Percentiles rank a stretch among this genome's conserved stretches.
Evolutionary conservation across 2,113 vertebrate species (phyloP).

Genomic region (Tachuris rubrigastra): DNA sequence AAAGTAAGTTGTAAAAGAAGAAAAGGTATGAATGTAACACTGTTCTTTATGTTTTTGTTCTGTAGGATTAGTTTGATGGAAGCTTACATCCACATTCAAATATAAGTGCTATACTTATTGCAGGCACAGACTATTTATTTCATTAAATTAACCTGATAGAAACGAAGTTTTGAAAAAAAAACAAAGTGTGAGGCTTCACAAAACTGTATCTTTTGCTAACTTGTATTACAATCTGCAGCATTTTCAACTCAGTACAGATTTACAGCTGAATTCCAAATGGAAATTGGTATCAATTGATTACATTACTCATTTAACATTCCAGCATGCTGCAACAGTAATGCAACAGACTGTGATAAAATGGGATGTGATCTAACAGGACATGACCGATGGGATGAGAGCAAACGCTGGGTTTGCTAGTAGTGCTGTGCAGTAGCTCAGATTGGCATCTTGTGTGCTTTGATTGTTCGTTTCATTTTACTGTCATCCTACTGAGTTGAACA

Average conservation of each 20-base stretch:
- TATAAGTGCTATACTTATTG: not conserved
- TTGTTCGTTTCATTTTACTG: constrained; percentile 70
- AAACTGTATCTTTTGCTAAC: not conserved
- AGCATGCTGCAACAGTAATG: constrained; percentile 30
- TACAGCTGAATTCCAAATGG: constrained; percentile 11
- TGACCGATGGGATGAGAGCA: constrained; percentile 33
- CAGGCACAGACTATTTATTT: not conserved
- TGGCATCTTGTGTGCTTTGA: constrained; percentile 60
- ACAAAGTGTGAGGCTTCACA: not conserved
- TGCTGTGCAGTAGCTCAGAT: constrained; percentile 28
- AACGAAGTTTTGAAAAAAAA: constrained; percentile 8
- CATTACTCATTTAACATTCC: constrained; percentile 45
- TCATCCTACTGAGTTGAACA: constrained; percentile 62
- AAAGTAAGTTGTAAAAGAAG: constrained; percentile 61
- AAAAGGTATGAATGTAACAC: constrained; percentile 36
- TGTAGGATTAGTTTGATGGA: constrained; percentile 30
- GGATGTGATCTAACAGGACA: constrained; percentile 54
- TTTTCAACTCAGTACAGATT: not conserved
- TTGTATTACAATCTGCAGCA: not conserved
- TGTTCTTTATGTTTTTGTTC: constrained; percentile 28
- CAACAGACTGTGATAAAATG: constrained; percentile 47
- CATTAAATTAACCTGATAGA: not conserved
- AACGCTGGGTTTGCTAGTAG: not conserved
- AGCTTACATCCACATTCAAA: not conserved
- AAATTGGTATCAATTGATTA: constrained; percentile 53